These are phyloP conservation scores for Rallus limicola DNA, from an alignment of 2,113 vertebrate species.

Conservation along the genomic window DNA sequence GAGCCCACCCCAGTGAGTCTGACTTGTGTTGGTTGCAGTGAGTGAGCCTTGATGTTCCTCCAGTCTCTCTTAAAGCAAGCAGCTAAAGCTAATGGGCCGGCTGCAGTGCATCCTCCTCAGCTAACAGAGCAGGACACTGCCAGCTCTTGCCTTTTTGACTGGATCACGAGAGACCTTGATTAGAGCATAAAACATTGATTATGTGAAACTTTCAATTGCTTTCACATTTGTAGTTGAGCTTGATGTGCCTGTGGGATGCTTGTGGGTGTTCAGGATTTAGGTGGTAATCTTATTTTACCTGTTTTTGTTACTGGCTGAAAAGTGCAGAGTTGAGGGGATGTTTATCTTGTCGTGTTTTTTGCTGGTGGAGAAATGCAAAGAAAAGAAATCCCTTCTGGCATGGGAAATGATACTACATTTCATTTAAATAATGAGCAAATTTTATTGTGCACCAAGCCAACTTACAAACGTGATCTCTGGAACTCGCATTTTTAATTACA, in stretches of 20 bases:
- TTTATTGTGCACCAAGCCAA: conserved; percentile 44
- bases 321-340: background rate
- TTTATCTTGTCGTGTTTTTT: background rate
- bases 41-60: background rate
- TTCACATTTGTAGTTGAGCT: background rate
- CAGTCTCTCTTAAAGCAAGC: background rate
- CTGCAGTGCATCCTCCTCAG: background rate
- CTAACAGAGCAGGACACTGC: background rate
- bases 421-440: conserved; percentile 67
- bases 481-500: conserved; percentile 75
- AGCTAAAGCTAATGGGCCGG: conserved; percentile 21
- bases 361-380: conserved; percentile 11
- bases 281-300: background rate
- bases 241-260: background rate
- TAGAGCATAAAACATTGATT: conserved; percentile 16
- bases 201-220: background rate
- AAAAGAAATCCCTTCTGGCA: conserved; percentile 45
- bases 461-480: conserved; percentile 67
- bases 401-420: conserved; percentile 59
- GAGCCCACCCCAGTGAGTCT: background rate
- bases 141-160: conserved; percentile 54
- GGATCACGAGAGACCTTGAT: conserved; percentile 29
- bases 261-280: background rate
- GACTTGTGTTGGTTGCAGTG: background rate
- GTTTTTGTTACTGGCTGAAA: conserved; percentile 4